phyloP scores from a whole-genome alignment of 2,797 vertebrate genomes.

The Bovichtus variegatus region DNA sequence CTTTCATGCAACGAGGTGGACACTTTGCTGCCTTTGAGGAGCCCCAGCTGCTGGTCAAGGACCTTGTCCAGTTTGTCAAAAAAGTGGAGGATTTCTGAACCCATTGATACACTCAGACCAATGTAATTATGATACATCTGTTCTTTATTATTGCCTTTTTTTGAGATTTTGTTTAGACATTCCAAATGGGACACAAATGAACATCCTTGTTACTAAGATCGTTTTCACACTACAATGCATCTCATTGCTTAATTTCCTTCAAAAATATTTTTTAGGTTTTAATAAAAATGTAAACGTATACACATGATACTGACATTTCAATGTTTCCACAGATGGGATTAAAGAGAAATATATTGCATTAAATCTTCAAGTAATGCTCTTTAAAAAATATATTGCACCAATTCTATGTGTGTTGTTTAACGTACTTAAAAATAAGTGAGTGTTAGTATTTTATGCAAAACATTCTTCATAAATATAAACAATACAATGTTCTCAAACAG shows the following conservation, averaged over 20 bases:
- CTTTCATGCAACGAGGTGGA: slow-evolving; percentile 88
- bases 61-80: slow-evolving; percentile 87
- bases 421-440: not conserved
- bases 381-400: slow-evolving; percentile 60
- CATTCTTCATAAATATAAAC: slow-evolving; percentile 39
- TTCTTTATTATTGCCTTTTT: slow-evolving; percentile 13
- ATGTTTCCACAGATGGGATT: slow-evolving; percentile 3
- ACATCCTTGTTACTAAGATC: not conserved
- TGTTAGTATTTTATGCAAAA: slow-evolving; percentile 13
- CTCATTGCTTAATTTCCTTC: not conserved
- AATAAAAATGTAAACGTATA: slow-evolving; percentile 47
- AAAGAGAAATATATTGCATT: slow-evolving; percentile 17
- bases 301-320: slow-evolving; percentile 16
- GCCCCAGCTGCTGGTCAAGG: slow-evolving; percentile 87
- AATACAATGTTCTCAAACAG: not conserved
- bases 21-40: slow-evolving; percentile 93
- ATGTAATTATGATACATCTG: not conserved
- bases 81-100: slow-evolving; percentile 84
- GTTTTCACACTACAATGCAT: not conserved
- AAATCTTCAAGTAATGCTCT: slow-evolving; percentile 37
- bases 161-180: slow-evolving; percentile 3
- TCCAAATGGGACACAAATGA: slow-evolving; percentile 1
- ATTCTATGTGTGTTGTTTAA: slow-evolving; percentile 28
- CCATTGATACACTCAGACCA: slow-evolving; percentile 5
- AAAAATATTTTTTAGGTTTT: slow-evolving; percentile 27